A percentile compares a stretch with the other conserved stretches of the same genome.
These are phyloP conservation scores for Opisthograptis luteolata DNA, from an alignment of 2,888 invertebrate genomes.

Conservation along the genomic window DNA sequence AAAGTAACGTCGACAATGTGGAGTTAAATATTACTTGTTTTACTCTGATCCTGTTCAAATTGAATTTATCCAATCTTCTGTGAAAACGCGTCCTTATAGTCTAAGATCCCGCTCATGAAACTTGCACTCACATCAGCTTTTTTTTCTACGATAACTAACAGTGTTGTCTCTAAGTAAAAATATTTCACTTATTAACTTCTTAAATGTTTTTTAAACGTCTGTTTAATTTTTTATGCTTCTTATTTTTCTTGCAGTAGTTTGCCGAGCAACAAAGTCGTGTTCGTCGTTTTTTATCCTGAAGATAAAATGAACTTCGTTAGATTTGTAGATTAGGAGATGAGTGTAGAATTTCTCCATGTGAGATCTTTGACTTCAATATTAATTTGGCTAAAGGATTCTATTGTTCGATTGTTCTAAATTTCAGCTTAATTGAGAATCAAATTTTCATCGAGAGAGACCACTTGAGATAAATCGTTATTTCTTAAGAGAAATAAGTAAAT, in stretches of 20 bases:
- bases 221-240: too few species aligned
- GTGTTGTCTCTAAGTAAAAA: too few species aligned
- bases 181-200: too few species aligned
- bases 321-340: too few species aligned
- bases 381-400: constrained; percentile 44
- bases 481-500: constrained; percentile 53
- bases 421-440: constrained; percentile 60
- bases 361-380: too few species aligned
- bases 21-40: constrained; percentile 17
- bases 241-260: too few species aligned
- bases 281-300: too few species aligned
- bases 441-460: constrained; percentile 51
- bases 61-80: constrained; percentile 19
- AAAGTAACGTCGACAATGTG: constrained; percentile 7
- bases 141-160: not conserved
- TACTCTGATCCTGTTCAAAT: constrained; percentile 23
- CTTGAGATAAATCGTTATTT: constrained; percentile 59
- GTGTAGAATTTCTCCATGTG: too few species aligned
- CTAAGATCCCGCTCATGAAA: too few species aligned
- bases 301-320: too few species aligned
- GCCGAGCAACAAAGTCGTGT: too few species aligned
- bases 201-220: too few species aligned
- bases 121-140: not conserved
- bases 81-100: constrained; percentile 21
- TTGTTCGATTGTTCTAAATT: constrained; percentile 51